Base-by-base conservation (phyloP, 2,888 invertebrate species). In the Dromius quadrimaculatus region DNA sequence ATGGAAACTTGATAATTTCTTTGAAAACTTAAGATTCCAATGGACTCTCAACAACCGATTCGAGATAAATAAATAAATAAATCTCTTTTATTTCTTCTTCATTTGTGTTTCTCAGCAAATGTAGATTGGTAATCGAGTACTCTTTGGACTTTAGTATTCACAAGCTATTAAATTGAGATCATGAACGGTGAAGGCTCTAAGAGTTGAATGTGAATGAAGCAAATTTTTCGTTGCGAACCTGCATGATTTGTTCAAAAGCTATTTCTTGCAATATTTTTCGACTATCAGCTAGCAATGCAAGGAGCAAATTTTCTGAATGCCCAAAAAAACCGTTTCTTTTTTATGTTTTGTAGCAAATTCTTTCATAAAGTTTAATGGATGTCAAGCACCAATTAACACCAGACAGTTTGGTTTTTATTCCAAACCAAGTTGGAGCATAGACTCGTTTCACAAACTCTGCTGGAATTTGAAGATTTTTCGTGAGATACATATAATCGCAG, bases 281-380 rank as follows among this genome's bases (percentile, higher is more conserved):
- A 23, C n/a, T 11, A 59, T 32, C 59, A 11, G 13, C 19, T 28
- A 59, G 34, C 59, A 59, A 38, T 23, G 59, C 11, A 5, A 59
- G 11, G 4, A 59, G 17, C n/a, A 59, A n/a, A 32, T 59, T 59
- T 34, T 59, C 59, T n/a, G 59, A 32, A 23, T 59, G 59, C 28
- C 59, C 19, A n/a, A 23, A 32, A 15, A 59, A 13, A 19, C n/a
- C n/a, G n/a, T n/a, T n/a, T n/a, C n/a, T n/a, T 59, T n/a, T n/a
- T n/a, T n/a, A n/a, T n/a, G n/a, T n/a, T n/a, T n/a, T n/a, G 28
- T 32, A 13, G 28, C 28, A 28, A 28, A 28, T 28, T 28, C 8
- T 28, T 28, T 28, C 8, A 28, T 28, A 28, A 8, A 5, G 28
- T 28, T 28, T 5, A 28, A 28, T 28, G n/a, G 8, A 28, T 28